Percentiles rank a stretch among this genome's conserved stretches.
Conservation (phyloP, 2,797 vertebrate species). For the Poecilia wingei region DNA sequence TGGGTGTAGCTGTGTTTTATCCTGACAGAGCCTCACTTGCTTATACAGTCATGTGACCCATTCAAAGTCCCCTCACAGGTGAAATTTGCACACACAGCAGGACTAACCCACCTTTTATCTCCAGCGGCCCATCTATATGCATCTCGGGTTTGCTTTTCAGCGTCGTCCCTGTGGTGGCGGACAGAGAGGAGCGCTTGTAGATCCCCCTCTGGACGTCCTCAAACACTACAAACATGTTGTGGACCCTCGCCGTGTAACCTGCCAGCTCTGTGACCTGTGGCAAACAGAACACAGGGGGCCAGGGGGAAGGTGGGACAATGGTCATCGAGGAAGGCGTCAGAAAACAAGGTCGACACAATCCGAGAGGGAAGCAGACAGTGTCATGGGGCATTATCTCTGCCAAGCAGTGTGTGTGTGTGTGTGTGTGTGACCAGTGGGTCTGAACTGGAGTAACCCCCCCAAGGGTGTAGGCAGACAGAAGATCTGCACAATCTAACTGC, state of each 20-base stretch:
- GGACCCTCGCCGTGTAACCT: slow-evolving; percentile 94
- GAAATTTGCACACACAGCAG: background rate
- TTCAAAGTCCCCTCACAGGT: background rate
- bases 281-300: slow-evolving; percentile 30
- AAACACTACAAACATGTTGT: slow-evolving; percentile 96
- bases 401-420: background rate
- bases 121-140: slow-evolving; percentile 86
- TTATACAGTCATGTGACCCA: background rate
- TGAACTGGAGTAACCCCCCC: background rate
- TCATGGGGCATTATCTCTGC: background rate
- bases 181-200: slow-evolving; percentile 88
- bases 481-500: background rate
- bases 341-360: background rate
- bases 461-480: background rate
- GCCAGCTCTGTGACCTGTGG: slow-evolving; percentile 94
- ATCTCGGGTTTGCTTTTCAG: slow-evolving; percentile 80
- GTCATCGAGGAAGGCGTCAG: background rate
- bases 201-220: slow-evolving; percentile 93
- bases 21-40: background rate
- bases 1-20: background rate
- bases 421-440: background rate
- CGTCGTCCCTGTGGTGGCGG: slow-evolving; percentile 66
- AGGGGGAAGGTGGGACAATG: slow-evolving; percentile 11
- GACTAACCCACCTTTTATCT: slow-evolving; percentile 88
- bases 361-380: background rate